A percentile compares a stretch with the other conserved stretches of the same genome.
Conservation (phyloP, 2,888 invertebrate genomes). For the Arctia plantaginis region DNA sequence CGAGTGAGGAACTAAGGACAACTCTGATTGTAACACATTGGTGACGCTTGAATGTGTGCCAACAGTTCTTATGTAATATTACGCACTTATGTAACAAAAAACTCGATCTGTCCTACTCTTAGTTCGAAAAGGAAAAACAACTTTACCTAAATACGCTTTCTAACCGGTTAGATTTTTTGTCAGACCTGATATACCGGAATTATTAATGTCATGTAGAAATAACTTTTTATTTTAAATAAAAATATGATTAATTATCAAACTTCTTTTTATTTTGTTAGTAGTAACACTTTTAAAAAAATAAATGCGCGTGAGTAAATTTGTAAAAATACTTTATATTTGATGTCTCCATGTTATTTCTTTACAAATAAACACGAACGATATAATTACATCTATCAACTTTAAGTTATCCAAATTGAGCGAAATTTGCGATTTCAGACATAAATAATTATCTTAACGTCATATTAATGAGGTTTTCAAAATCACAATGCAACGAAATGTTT, state of each 20-base stretch:
- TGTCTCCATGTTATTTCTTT: not conserved
- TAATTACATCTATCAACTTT: not conserved
- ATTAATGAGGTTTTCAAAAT: not conserved
- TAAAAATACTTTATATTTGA: too few species aligned
- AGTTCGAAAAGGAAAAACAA: conserved; percentile 51
- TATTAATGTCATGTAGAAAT: conserved; percentile 9
- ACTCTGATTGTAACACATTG: conserved; percentile 40
- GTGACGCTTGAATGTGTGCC: conserved; percentile 56
- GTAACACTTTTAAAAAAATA: too few species aligned
- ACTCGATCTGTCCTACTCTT: conserved; percentile 57
- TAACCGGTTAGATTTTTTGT: conserved; percentile 46
- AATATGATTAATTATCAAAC: not conserved
- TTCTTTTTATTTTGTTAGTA: not conserved
- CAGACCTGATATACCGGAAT: conserved; percentile 27
- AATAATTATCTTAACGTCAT: not conserved
- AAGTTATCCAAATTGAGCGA: too few species aligned
- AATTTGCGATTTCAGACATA: too few species aligned
- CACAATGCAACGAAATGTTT: not conserved
- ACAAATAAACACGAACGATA: not conserved
- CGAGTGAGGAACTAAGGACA: conserved; percentile 31
- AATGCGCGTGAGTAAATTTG: too few species aligned
- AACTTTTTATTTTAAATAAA: conserved; percentile 24
- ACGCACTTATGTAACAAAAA: conserved; percentile 64
- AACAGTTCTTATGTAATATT: conserved; percentile 61
- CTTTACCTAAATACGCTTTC: conserved; percentile 62